Evolutionary conservation across 30 jellyfish, hydroid and myxozoan species (phyloP).

Genomic region (Catostylus mosaicus): DNA sequence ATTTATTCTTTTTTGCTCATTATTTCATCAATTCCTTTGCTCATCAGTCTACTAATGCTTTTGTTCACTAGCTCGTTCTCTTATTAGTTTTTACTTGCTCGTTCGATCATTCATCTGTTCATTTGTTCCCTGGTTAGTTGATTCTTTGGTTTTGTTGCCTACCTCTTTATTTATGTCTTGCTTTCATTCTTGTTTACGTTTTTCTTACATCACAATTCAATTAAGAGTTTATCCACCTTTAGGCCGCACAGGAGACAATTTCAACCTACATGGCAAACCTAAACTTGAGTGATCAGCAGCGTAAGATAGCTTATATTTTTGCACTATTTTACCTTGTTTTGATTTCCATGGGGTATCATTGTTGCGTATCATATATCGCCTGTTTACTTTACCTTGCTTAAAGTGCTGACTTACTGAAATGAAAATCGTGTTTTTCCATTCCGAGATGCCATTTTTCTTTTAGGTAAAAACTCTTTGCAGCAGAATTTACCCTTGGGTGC

Average conservation of each 20-base stretch:
- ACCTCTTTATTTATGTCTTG: no score
- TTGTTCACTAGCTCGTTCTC: no score
- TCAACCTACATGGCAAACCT: not conserved
- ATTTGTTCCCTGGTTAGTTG: no score
- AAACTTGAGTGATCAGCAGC: not conserved
- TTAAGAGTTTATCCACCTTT: not conserved
- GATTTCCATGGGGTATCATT: no score
- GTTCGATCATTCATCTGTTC: no score
- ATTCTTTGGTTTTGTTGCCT: no score
- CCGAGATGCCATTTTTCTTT: conserved; percentile 11
- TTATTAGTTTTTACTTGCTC: no score
- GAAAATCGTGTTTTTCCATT: not conserved
- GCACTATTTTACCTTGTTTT: no score
- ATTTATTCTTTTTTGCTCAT: not conserved
- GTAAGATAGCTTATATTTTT: not conserved
- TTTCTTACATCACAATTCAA: no score
- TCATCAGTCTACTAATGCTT: not conserved
- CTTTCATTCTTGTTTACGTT: no score
- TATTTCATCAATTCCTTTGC: not conserved
- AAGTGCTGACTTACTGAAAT: not conserved
- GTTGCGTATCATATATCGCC: no score
- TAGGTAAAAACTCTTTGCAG: conserved; percentile 16
- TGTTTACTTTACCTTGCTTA: not conserved
- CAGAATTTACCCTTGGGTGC: conserved; percentile 63
- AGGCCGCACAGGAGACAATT: not conserved